Base-by-base conservation (phyloP, 1,140 invertebrate genomes). In the Lepeophtheirus salmonis region DNA sequence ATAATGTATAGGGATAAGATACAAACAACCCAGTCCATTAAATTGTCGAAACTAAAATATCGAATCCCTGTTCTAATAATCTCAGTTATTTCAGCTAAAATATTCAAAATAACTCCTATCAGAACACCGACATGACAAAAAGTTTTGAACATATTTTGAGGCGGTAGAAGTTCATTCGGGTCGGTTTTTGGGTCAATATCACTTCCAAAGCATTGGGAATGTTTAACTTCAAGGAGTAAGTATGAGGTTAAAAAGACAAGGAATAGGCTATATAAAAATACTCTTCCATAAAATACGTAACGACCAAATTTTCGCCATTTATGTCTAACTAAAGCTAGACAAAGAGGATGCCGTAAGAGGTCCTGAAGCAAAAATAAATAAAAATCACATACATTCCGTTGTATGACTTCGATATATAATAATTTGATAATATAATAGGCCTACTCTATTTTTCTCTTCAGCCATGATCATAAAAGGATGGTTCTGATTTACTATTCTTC, bases 281-380 rank as follows among this genome's bases (percentile, higher is more conserved):
- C 69, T 56, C 74, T 73, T 10, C 70, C 65, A 65, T 77, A 77
- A 67, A 77, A 77, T 50, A 77, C 67, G 23, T 70, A 69, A 41
- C 71, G 66, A 3, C 70, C 75, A 65, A 70, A 72, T 53, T 65
- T 68, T 63, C 69, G 68, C 76, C 76, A 77, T 64, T 77, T 77
- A 64, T 74, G 68, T 51, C 68, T 67, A 6, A 77, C 65, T 18
- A 77, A 64, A 25, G 70, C 69, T 3, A 69, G 69, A 20, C 74
- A 73, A 50, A 77, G 65, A 3, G 74, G 75, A 65, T 77, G 76
- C 22, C 68, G 69, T 16, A 77, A 64, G 6, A 77, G 67, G 53
- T 71, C 66, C 56, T 73, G 69, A 63, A 70, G 4, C 13, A 59
- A 24, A 59, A 25, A 59, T 4, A 41, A 10, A 41, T 41, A 41